phyloP scores from a whole-genome alignment of 37 sponge, comb jelly and placozoan genomes.

The Bolinopsis microptera region DNA sequence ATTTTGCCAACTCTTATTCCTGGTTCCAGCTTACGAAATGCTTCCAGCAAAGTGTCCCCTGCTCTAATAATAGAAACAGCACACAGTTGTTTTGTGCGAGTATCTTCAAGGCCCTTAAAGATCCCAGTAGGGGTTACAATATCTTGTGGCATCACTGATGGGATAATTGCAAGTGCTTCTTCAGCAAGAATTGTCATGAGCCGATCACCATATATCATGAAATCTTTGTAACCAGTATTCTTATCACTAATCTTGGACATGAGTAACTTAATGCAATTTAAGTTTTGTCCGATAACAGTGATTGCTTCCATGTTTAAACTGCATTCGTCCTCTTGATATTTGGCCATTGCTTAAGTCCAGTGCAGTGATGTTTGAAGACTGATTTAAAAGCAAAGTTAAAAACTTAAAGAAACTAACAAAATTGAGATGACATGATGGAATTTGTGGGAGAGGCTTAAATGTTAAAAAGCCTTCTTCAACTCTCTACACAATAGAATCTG shows the following conservation, averaged over 20 bases:
- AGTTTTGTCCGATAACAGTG: constrained; percentile 26
- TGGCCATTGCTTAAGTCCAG: no score
- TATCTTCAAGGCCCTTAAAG: not conserved
- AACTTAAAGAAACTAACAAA: no score
- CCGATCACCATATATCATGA: not conserved
- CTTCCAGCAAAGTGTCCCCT: constrained; percentile 5
- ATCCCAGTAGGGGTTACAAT: not conserved
- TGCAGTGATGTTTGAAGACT: no score
- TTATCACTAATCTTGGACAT: not conserved
- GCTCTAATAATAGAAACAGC: not conserved
- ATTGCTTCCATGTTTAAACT: not conserved
- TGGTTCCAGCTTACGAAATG: not conserved
- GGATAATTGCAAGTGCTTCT: not conserved
- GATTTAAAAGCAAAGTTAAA: no score
- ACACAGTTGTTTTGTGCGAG: not conserved
- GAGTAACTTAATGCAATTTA: not conserved
- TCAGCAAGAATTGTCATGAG: not conserved
- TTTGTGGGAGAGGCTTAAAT: no score
- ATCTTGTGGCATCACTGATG: not conserved
- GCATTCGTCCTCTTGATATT: not conserved
- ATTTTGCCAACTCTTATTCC: constrained; percentile 5
- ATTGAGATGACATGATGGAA: no score
- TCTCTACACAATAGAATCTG: no score
- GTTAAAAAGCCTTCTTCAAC: no score
- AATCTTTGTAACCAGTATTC: not conserved